phyloP scores from a whole-genome alignment of 2,888 invertebrate genomes.

The Anoplius nigerrimus region DNA sequence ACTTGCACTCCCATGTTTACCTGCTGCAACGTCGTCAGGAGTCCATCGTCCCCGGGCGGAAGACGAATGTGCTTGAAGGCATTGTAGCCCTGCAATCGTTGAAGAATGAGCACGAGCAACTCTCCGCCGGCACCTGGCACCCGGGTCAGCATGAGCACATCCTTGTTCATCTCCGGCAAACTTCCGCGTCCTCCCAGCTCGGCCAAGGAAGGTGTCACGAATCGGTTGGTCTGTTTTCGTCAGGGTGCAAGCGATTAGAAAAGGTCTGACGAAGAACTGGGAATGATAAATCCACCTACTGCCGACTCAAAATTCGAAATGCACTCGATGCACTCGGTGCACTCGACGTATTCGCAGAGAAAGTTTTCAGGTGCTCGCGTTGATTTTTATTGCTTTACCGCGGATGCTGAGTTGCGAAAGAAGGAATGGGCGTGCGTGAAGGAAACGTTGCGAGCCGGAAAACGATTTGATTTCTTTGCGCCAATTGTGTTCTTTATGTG shows the following conservation, averaged over 20 bases:
- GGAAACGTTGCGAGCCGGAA: background rate
- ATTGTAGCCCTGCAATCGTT: constrained; percentile 79
- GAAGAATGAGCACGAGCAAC: constrained; percentile 78
- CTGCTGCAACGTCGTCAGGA: constrained; percentile 70
- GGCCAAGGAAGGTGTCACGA: constrained; percentile 77
- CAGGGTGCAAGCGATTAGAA: constrained; percentile 12
- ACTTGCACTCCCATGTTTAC: constrained; percentile 58
- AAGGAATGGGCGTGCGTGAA: background rate
- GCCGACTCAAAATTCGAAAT: too few species aligned
- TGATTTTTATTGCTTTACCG: too few species aligned
- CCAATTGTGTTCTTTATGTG: too few species aligned
- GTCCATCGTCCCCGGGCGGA: constrained; percentile 67
- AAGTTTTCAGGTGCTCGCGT: too few species aligned
- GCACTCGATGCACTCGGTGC: too few species aligned
- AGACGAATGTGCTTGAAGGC: constrained; percentile 79
- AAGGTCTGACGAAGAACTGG: too few species aligned
- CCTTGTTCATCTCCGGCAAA: constrained; percentile 75
- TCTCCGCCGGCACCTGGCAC: constrained; percentile 80
- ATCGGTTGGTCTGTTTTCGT: constrained; percentile 51
- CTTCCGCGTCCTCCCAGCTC: constrained; percentile 73
- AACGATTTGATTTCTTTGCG: too few species aligned
- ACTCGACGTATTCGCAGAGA: too few species aligned
- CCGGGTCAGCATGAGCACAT: constrained; percentile 79
- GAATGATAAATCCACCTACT: too few species aligned
- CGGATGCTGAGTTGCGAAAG: too few species aligned